Conservation (phyloP, 2,113 vertebrate genomes). For the Sula dactylatra region DNA sequence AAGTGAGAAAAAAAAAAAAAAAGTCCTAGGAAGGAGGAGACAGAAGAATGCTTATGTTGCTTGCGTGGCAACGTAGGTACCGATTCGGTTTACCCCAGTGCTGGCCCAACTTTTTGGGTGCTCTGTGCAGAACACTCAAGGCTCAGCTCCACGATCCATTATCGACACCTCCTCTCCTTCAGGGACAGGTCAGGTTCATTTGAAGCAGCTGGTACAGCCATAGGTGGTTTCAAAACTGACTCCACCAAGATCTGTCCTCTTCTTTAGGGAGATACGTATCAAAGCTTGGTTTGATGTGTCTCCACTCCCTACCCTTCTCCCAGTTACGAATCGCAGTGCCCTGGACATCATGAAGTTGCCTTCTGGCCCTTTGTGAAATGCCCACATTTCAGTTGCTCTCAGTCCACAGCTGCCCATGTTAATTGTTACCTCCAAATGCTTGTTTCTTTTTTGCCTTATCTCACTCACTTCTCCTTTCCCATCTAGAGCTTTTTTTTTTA, state of each 20-base stretch:
- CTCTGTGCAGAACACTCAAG: not conserved
- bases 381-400: not conserved
- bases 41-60: not conserved
- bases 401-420: not conserved
- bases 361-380: not conserved
- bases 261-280: not conserved
- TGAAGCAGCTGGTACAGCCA: not conserved
- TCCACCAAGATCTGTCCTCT: not conserved
- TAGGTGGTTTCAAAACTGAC: not conserved
- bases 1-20: not conserved
- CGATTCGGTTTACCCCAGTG: not conserved
- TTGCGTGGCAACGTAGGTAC: not conserved
- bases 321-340: not conserved
- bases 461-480: not conserved
- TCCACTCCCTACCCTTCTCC: not conserved
- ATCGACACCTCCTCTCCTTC: not conserved
- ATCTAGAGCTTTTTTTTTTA: not conserved
- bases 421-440: not conserved
- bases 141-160: not conserved
- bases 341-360: not conserved
- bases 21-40: not conserved
- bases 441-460: not conserved
- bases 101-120: not conserved
- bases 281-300: not conserved
- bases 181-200: not conserved